Conservation (phyloP, 2,113 vertebrate species). For the Lepisosteus osseus region DNA sequence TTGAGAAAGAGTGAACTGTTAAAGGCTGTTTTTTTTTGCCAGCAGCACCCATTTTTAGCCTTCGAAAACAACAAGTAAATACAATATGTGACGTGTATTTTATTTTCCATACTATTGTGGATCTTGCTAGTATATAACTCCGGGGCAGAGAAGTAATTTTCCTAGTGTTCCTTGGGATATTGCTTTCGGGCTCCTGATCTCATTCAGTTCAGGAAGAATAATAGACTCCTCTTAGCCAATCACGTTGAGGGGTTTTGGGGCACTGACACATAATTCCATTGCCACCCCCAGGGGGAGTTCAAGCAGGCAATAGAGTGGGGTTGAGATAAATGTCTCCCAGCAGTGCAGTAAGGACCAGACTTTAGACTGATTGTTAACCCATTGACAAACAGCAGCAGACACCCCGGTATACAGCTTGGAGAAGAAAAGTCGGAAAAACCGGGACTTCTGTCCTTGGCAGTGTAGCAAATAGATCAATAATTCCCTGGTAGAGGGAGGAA, state of each 20-base stretch:
- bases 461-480: constrained; percentile 3
- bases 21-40: too few relatives aligned
- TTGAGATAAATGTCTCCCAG: constrained; percentile 25
- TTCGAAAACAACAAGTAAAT: too few relatives aligned
- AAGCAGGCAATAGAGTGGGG: constrained; percentile 26
- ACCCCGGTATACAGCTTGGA: constrained; percentile 21
- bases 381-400: constrained; percentile 21
- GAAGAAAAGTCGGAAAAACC: background rate
- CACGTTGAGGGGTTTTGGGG: constrained; percentile 10
- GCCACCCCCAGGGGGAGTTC: constrained; percentile 26
- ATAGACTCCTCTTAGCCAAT: constrained; percentile 26
- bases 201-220: constrained; percentile 24
- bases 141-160: constrained; percentile 11
- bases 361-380: constrained; percentile 24
- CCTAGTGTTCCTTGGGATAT: constrained; percentile 11
- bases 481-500: too few relatives aligned
- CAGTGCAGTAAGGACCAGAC: constrained; percentile 24
- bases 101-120: constrained; percentile 3
- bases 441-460: constrained; percentile 14
- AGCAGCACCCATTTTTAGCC: too few relatives aligned
- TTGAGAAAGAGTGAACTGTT: too few relatives aligned
- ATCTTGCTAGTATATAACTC: background rate
- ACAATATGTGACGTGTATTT: background rate
- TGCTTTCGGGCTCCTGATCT: constrained; percentile 16
- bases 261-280: constrained; percentile 26